These are phyloP conservation scores for Hyphantria cunea DNA, from an alignment of 1,140 invertebrate species.

Conservation along the genomic window DNA sequence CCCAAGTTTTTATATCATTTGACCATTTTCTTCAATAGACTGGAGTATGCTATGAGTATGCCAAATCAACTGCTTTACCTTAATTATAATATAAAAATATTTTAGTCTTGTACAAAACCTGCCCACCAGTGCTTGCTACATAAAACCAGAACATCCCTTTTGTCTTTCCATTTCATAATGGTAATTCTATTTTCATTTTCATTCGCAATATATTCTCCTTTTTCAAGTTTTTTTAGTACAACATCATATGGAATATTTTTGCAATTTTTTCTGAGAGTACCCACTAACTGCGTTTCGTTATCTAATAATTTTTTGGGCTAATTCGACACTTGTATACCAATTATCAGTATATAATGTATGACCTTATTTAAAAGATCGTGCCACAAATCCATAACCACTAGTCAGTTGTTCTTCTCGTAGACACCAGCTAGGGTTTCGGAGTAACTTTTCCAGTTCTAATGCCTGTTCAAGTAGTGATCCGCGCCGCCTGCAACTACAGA, in stretches of 20 bases:
- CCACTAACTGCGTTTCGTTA: slow-evolving; percentile 62
- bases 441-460: too few species aligned
- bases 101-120: too few species aligned
- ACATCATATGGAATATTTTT: slow-evolving; percentile 15
- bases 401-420: too few species aligned
- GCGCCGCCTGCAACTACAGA: too few species aligned
- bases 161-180: slow-evolving; percentile 70
- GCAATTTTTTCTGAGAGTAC: slow-evolving; percentile 7
- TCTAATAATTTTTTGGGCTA: slow-evolving; percentile 58
- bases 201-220: slow-evolving; percentile 44
- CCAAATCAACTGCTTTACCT: too few species aligned
- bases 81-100: too few species aligned
- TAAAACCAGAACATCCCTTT: slow-evolving; percentile 46
- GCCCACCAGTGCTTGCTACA: slow-evolving; percentile 55
- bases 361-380: slow-evolving; percentile 41
- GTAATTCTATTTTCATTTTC: slow-evolving; percentile 61
- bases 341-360: slow-evolving; percentile 67
- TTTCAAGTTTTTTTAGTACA: slow-evolving; percentile 47
- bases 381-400: slow-evolving; percentile 47
- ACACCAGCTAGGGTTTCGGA: too few species aligned
- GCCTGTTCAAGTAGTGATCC: too few species aligned
- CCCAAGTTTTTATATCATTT: too few species aligned
- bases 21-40: too few species aligned
- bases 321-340: slow-evolving; percentile 60
- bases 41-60: too few species aligned